Base-by-base conservation (phyloP, 23 tunicate genomes). In the Halocynthia aurantium region DNA sequence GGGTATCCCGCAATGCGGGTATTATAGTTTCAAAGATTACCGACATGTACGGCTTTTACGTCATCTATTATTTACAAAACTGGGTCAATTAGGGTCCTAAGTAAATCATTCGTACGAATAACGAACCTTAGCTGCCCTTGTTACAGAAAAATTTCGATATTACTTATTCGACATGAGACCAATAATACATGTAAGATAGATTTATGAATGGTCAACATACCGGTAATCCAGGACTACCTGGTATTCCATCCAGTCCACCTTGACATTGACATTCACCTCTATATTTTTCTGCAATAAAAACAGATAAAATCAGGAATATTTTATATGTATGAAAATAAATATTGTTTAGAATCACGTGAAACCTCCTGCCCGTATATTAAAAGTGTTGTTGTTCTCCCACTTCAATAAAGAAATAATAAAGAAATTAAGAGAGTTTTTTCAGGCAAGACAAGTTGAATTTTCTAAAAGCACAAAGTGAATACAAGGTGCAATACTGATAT, bases 201-300 rank as follows among this genome's bases (percentile, higher is more conserved):
- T 0, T 12, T 40, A 4, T 72, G 10, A 20, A 55, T 0, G 18
- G 0, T 40, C 55, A 9, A 70, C 83, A 51, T 80, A 80, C 83
- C 56, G 10, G 52, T 11, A 15, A 55, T 8, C 83, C 83, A 12
- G 76, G 40, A 18, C 51, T 67, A 13, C 83, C 83, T 20, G 76
- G 76, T 67, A n/a, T 31, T 18, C 83, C 83, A 22, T 62, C 76
- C 70, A 40, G 69, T 52, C 83, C 83, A 17, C 67, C 53, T 62
- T 64, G 51, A 62, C 83, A 80, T 11, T 17, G 61, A 62, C 83
- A 80, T 52, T 69, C 70, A 11, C 13, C 20, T 20, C 10, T 22
- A 12, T 62, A 44, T 8, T 62, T 61, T 12, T 21, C 72, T 67
- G 76, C 15, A 21, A 77, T 20, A 8, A 13, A 51, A 69, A 69